phyloP scores from a whole-genome alignment of 2,888 invertebrate species.

The Sminthurinus aureus region DNA sequence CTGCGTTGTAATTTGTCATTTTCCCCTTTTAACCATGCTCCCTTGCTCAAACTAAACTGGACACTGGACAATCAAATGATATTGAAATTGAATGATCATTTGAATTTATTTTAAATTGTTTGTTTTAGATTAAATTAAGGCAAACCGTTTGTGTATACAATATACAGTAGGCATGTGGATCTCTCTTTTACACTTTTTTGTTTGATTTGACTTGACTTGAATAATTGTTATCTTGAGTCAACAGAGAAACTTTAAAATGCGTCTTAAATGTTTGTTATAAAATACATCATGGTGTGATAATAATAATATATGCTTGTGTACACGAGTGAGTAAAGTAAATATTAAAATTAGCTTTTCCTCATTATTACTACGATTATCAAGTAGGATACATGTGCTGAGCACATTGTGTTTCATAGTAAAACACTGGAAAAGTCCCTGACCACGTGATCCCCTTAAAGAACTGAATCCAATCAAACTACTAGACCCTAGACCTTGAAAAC shows the following conservation, averaged over 20 bases:
- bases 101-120: slow-evolving; percentile 1
- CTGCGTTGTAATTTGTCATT: not conserved
- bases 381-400: too few relatives aligned
- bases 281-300: not conserved
- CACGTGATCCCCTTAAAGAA: too few relatives aligned
- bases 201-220: not conserved
- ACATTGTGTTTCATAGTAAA: too few relatives aligned
- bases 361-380: not conserved
- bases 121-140: slow-evolving; percentile 1
- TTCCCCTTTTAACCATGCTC: not conserved
- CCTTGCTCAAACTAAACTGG: not conserved
- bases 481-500: not conserved
- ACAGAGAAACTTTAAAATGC: slow-evolving; percentile 2
- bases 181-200: not conserved
- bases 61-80: not conserved
- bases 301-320: not conserved
- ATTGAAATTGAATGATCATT: not conserved
- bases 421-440: too few relatives aligned
- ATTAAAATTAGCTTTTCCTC: not conserved
- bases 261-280: not conserved
- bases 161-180: not conserved
- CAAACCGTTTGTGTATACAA: not conserved
- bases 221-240: slow-evolving; percentile 2
- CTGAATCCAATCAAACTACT: not conserved
- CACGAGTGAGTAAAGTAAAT: not conserved